A percentile compares a stretch with the other conserved stretches of the same genome.
These are phyloP conservation scores for Temnothorax ravouxi DNA, from an alignment of 2,888 invertebrate genomes.

Conservation along the genomic window DNA sequence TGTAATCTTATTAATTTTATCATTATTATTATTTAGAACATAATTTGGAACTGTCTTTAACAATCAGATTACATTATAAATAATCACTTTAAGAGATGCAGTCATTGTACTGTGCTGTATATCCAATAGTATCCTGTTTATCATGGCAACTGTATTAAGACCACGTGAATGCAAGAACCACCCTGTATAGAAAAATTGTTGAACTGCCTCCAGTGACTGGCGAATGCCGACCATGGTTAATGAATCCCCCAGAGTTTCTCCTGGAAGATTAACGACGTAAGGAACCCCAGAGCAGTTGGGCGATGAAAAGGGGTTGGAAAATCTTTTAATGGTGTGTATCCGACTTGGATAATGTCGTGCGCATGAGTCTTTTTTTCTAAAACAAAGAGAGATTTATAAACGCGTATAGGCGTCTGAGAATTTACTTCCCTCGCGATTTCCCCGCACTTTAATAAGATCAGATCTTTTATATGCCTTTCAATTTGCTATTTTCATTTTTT, in stretches of 20 bases:
- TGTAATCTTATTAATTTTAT: background rate
- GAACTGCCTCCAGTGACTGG: slow-evolving; percentile 64
- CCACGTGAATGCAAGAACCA: slow-evolving; percentile 1
- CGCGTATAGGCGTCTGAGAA: slow-evolving; percentile 32
- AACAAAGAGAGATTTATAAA: slow-evolving; percentile 42
- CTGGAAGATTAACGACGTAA: slow-evolving; percentile 77
- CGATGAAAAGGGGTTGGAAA: slow-evolving; percentile 56
- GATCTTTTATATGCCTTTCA: background rate
- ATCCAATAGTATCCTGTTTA: slow-evolving; percentile 19
- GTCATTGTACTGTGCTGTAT: background rate
- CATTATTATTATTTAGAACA: background rate
- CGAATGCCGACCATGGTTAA: slow-evolving; percentile 70
- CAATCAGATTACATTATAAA: background rate
- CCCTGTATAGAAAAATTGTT: slow-evolving; percentile 55
- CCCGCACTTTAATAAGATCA: background rate
- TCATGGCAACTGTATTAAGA: slow-evolving; percentile 26
- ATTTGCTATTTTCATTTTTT: background rate
- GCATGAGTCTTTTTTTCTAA: slow-evolving; percentile 41
- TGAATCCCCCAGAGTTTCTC: slow-evolving; percentile 72
- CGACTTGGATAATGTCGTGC: slow-evolving; percentile 51
- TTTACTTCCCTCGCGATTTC: slow-evolving; percentile 15
- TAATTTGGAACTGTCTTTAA: background rate
- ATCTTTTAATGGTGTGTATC: slow-evolving; percentile 60
- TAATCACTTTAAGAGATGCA: background rate
- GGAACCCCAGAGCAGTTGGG: slow-evolving; percentile 58